These are phyloP conservation scores for Anarhynchus alexandrinus DNA, from an alignment of 2,113 vertebrate genomes.

Conservation along the genomic window DNA sequence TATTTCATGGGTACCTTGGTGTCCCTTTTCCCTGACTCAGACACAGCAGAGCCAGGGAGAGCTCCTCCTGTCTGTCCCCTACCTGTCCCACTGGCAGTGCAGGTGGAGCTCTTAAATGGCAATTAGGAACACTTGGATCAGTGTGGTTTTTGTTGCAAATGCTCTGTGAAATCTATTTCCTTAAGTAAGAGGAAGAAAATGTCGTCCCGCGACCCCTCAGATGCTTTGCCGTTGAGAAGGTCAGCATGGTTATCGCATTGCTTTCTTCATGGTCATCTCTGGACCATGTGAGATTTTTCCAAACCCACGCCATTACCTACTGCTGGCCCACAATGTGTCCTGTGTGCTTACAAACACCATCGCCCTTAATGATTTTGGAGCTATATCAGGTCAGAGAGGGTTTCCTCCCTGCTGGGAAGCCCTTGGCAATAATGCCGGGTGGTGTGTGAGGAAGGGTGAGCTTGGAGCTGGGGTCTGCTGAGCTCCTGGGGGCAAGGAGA, in stretches of 20 bases:
- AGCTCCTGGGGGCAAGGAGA: not conserved
- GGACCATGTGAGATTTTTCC: not conserved
- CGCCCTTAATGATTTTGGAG: not conserved
- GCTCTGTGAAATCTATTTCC: not conserved
- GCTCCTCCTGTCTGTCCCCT: not conserved
- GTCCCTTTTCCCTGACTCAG: not conserved
- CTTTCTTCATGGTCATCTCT: not conserved
- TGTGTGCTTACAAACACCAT: not conserved
- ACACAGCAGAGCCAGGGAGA: not conserved
- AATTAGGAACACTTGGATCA: not conserved
- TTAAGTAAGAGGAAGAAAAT: not conserved
- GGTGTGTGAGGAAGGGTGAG: not conserved
- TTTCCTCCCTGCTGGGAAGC: not conserved
- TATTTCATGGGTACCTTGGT: not conserved
- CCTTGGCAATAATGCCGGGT: not conserved
- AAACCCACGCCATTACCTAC: not conserved
- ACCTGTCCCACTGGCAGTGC: not conserved
- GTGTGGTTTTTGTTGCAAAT: not conserved
- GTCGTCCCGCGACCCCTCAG: fast-evolving
- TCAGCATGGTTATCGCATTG: not conserved
- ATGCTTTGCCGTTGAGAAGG: not conserved
- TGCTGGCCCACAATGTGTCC: not conserved
- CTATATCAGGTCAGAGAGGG: not conserved
- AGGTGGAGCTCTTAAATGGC: not conserved
- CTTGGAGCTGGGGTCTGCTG: not conserved